Conservation (phyloP, 2,113 vertebrate species). For the Pseudorhombus dupliciocellatus region DNA sequence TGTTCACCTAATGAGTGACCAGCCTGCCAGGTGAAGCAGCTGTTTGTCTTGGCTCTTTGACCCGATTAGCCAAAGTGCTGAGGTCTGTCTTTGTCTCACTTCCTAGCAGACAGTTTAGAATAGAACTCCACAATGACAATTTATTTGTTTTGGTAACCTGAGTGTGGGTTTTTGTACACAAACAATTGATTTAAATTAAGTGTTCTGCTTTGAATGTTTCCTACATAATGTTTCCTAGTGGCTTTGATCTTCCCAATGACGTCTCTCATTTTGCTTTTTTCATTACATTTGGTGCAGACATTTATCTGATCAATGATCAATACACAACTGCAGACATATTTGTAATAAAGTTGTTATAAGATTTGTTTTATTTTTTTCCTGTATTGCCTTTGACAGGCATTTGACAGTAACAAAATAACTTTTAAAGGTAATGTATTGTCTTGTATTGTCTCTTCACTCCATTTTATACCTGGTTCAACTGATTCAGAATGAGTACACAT, state of each 20-base stretch:
- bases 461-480: neutral
- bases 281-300: neutral
- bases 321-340: neutral
- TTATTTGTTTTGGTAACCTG: neutral
- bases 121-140: neutral
- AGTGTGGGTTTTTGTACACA: neutral
- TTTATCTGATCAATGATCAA: neutral
- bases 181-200: neutral
- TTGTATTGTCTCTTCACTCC: neutral
- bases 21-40: conserved; percentile 34
- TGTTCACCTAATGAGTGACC: conserved; percentile 20
- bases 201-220: neutral
- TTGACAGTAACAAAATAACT: neutral
- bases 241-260: neutral
- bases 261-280: neutral
- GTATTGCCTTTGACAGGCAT: no score
- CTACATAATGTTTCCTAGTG: neutral
- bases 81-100: conserved; percentile 9
- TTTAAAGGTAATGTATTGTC: neutral
- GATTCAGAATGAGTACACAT: neutral
- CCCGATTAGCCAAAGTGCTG: neutral
- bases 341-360: neutral
- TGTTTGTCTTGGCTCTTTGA: conserved; percentile 30
- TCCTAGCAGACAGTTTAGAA: neutral
- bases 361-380: neutral